Conservation (phyloP, 1,140 invertebrate species). For the Amphibalanus amphitrite region DNA sequence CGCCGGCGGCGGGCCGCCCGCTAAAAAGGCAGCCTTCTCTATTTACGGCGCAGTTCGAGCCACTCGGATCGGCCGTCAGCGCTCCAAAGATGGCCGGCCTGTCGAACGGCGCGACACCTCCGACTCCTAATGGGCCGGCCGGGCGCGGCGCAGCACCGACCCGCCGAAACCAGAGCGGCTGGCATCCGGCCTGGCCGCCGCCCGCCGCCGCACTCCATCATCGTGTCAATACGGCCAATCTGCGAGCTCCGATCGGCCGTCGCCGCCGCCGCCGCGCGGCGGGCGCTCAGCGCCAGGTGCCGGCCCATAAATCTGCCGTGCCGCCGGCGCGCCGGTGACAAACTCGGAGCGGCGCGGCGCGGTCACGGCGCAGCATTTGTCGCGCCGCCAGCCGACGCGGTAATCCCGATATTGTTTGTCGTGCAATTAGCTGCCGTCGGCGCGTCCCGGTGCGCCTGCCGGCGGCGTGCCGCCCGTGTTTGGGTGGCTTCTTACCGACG, state of each 20-base stretch:
- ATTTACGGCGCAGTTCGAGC: neutral
- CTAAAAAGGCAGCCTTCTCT: neutral
- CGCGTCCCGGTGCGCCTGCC: no score
- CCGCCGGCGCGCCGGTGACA: neutral
- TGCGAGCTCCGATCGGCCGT: neutral
- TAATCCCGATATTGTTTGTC: constrained; percentile 1
- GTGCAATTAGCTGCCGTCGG: neutral
- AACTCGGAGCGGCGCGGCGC: neutral
- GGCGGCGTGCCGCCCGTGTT: neutral
- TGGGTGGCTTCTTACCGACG: neutral
- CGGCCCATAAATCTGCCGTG: neutral
- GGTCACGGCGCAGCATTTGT: neutral
- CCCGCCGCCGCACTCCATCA: neutral
- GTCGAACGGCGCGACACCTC: neutral
- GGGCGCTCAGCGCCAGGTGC: neutral
- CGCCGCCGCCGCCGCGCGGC: no score
- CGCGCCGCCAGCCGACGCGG: no score
- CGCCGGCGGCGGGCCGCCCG: no score
- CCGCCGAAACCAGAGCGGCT: neutral
- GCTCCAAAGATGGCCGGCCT: neutral
- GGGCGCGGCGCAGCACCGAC: no score
- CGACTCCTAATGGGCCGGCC: no score
- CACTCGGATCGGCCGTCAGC: neutral
- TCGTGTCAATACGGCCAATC: neutral
- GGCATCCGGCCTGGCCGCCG: neutral